Evolutionary conservation across 2,888 invertebrate genomes (phyloP).

Genomic region (Amitus sp.): DNA sequence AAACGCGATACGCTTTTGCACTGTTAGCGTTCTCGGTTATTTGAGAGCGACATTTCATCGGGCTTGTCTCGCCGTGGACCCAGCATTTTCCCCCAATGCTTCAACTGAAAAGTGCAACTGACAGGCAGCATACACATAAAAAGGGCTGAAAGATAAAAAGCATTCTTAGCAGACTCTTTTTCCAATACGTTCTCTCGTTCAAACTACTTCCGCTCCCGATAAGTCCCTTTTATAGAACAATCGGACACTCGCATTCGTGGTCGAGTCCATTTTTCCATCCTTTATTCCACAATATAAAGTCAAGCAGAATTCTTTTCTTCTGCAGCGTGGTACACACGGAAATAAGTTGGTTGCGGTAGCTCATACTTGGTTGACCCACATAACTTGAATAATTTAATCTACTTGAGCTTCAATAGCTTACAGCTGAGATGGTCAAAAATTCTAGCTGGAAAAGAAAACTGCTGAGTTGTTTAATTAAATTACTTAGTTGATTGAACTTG

Average conservation of each 20-base stretch:
- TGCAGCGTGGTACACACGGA: too few species aligned
- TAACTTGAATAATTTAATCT: too few species aligned
- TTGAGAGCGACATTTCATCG: conserved; percentile 17
- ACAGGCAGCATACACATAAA: background rate
- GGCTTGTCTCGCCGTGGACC: conserved; percentile 11
- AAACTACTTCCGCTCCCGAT: conserved; percentile 12
- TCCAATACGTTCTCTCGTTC: conserved; percentile 26
- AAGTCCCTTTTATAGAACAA: conserved; percentile 21
- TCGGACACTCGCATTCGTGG: conserved; percentile 22
- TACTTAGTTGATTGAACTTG: too few species aligned
- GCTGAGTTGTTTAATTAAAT: too few species aligned
- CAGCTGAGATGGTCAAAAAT: too few species aligned
- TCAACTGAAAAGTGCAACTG: conserved; percentile 19
- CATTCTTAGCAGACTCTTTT: conserved; percentile 30
- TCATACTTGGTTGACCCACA: too few species aligned
- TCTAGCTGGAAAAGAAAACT: too few species aligned
- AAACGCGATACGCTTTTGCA: too few species aligned
- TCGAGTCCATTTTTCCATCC: conserved; percentile 15
- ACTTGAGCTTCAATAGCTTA: too few species aligned
- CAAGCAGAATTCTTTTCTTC: too few species aligned
- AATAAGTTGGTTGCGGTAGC: too few species aligned
- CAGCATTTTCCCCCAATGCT: conserved; percentile 16
- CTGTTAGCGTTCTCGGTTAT: background rate
- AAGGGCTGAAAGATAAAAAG: conserved; percentile 28
- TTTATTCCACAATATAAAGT: too few species aligned